Percentiles rank a stretch among this genome's conserved stretches.
Conservation (phyloP, 2,113 vertebrate species). For the Leiothrix lutea region DNA sequence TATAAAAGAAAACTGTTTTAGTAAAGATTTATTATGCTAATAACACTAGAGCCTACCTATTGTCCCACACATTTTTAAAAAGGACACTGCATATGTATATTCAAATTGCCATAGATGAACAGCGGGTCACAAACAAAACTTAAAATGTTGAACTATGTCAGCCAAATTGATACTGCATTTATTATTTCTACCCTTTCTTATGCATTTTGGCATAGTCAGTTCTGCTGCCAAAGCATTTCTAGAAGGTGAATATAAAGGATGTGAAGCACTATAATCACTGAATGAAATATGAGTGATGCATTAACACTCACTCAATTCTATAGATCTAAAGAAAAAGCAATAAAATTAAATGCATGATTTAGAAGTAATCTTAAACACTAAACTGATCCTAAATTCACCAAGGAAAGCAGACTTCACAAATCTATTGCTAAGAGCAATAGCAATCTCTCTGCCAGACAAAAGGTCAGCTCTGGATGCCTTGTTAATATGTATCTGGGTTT, state of each 20-base stretch:
- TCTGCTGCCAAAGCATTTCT: slow-evolving; percentile 30
- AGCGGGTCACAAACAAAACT: slow-evolving; percentile 13
- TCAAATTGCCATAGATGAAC: background rate
- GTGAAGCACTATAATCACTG: background rate
- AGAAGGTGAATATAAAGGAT: slow-evolving; percentile 21
- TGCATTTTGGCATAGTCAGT: background rate
- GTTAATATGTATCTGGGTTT: slow-evolving; percentile 12
- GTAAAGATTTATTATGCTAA: background rate
- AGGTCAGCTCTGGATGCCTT: slow-evolving; percentile 3
- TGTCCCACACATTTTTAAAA: background rate
- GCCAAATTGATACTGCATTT: background rate
- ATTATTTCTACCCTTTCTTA: background rate
- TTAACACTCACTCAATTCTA: background rate
- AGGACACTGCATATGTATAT: background rate
- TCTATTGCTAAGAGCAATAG: background rate
- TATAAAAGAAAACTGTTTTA: background rate
- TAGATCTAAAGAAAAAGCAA: slow-evolving; percentile 19
- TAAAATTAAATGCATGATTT: slow-evolving; percentile 34
- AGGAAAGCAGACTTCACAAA: slow-evolving; percentile 14
- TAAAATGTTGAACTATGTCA: background rate
- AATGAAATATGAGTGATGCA: background rate
- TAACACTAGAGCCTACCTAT: background rate
- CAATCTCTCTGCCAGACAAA: background rate
- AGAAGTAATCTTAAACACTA: slow-evolving; percentile 10
- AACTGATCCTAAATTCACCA: slow-evolving; percentile 22